phyloP scores from a whole-genome alignment of 2,888 invertebrate species.

The Operophtera brumata region DNA sequence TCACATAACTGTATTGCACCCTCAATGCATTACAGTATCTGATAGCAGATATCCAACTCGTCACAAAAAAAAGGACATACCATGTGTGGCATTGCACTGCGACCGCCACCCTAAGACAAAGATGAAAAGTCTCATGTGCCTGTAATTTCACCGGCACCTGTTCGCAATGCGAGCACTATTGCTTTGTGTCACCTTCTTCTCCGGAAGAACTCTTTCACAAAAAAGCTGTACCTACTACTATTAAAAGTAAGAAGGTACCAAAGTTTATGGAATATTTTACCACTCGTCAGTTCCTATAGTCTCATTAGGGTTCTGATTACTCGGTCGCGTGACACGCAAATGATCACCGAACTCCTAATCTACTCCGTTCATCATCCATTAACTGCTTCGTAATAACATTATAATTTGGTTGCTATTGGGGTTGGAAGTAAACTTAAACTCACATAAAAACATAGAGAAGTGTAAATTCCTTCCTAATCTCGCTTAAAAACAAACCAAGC shows the following conservation, averaged over 20 bases:
- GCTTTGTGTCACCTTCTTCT: no score
- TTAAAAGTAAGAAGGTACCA: background rate
- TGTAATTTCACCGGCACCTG: no score
- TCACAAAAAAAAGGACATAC: no score
- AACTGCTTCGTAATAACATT: conserved; percentile 3
- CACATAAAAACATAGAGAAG: background rate
- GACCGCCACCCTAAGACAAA: no score
- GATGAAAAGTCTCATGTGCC: no score
- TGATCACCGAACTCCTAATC: conserved; percentile 17
- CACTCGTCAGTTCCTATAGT: conserved; percentile 1
- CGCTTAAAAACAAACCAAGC: background rate
- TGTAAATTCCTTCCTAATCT: background rate
- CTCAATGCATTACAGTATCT: no score
- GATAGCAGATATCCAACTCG: no score
- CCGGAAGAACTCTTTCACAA: no score
- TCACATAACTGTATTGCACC: no score
- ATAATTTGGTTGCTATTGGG: background rate
- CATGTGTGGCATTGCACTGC: no score
- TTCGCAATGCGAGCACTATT: no score
- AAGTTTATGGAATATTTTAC: background rate
- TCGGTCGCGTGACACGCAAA: conserved; percentile 22
- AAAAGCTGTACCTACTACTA: no score
- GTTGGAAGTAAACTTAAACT: background rate
- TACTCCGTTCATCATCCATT: conserved; percentile 20
- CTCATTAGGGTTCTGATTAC: conserved; percentile 17